Evolutionary conservation across 2,113 vertebrate genomes (phyloP).

Genomic region (Grallaria varia): DNA sequence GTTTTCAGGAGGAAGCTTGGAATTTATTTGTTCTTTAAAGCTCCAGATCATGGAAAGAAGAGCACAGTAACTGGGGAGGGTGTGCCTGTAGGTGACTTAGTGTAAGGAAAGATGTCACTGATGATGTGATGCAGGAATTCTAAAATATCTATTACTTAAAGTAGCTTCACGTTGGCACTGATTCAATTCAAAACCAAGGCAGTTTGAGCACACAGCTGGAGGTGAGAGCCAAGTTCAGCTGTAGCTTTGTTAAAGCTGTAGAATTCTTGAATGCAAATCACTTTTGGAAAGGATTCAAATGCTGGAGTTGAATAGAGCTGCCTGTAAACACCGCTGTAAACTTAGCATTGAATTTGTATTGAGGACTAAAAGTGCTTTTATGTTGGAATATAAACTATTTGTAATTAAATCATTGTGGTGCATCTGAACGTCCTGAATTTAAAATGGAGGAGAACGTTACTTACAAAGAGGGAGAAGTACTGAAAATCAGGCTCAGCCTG

Average conservation of each 20-base stretch:
- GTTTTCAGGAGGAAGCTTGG: not conserved
- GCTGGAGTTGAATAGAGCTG: not conserved
- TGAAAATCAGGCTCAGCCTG: not conserved
- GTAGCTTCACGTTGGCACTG: not conserved
- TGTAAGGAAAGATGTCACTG: not conserved
- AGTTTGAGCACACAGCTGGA: not conserved
- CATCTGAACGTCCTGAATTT: not conserved
- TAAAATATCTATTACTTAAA: not conserved
- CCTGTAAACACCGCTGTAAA: not conserved
- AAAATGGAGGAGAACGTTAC: not conserved
- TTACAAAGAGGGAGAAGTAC: not conserved
- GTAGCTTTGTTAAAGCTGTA: not conserved
- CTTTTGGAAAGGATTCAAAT: not conserved
- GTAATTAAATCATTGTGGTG: not conserved
- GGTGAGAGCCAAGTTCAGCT: not conserved
- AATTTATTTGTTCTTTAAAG: not conserved
- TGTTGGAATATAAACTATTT: not conserved
- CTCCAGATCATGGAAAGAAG: not conserved
- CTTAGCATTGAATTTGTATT: not conserved
- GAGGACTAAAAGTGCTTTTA: not conserved
- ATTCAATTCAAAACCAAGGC: not conserved
- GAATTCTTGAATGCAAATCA: not conserved
- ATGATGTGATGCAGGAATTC: not conserved
- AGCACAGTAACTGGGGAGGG: not conserved
- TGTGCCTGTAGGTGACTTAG: not conserved